phyloP scores from a whole-genome alignment of 2,797 vertebrate genomes.

The Nannoperca obscura region DNA sequence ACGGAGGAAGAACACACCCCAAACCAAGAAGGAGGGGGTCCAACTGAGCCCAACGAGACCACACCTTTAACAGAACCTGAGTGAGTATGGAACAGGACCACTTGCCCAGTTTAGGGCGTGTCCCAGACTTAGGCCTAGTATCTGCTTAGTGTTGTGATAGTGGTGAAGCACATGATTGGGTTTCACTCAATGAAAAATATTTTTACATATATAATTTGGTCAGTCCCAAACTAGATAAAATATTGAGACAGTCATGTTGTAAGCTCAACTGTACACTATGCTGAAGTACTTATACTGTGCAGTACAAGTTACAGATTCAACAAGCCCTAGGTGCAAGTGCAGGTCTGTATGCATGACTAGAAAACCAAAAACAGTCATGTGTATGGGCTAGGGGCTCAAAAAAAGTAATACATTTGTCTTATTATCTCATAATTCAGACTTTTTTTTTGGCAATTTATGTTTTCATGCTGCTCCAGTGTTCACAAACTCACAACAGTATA shows the following conservation, averaged over 20 bases:
- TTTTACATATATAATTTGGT: neutral
- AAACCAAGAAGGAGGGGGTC: slow-evolving; percentile 92
- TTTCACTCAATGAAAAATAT: neutral
- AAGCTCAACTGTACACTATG: neutral
- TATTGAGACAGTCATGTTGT: neutral
- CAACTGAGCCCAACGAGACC: slow-evolving; percentile 97
- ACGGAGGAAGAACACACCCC: slow-evolving; percentile 94
- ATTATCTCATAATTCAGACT: neutral
- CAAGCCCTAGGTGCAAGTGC: neutral
- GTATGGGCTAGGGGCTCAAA: neutral
- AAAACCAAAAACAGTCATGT: neutral
- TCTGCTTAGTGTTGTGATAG: neutral
- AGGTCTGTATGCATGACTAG: neutral
- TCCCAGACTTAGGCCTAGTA: neutral
- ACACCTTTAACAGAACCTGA: slow-evolving; percentile 96
- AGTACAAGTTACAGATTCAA: neutral
- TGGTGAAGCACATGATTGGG: neutral
- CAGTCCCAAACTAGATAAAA: too few species aligned
- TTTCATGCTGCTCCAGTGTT: neutral
- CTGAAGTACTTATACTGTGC: neutral
- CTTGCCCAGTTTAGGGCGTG: neutral
- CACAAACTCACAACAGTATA: neutral
- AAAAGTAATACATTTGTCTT: too few species aligned
- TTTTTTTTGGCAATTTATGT: neutral
- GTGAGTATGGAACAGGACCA: slow-evolving; percentile 82